Evolutionary conservation across 2,113 vertebrate genomes (phyloP).

Genomic region (Rousettus leschenaultii): DNA sequence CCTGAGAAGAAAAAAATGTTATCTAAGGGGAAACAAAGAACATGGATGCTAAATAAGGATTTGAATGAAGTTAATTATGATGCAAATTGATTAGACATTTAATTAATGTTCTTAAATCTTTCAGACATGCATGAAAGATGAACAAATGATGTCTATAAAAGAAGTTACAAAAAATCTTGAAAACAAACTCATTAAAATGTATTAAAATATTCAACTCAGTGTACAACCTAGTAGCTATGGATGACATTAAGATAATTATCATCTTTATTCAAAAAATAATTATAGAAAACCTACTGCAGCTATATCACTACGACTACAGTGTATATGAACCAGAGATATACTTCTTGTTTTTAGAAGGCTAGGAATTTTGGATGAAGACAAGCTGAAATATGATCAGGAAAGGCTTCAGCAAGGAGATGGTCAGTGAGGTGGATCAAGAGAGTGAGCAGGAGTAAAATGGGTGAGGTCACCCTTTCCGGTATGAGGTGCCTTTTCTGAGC

Average conservation of each 20-base stretch:
- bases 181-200: conserved; percentile 66
- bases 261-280: conserved; percentile 42
- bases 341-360: not conserved
- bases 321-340: not conserved
- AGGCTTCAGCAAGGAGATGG: not conserved
- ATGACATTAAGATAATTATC: conserved; percentile 55
- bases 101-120: conserved; percentile 70
- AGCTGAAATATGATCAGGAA: not conserved
- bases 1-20: not conserved
- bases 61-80: conserved; percentile 64
- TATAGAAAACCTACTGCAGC: conserved; percentile 18
- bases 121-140: conserved; percentile 63
- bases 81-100: conserved; percentile 65
- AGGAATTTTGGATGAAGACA: not conserved
- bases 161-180: conserved; percentile 60
- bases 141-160: conserved; percentile 65
- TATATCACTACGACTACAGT: not conserved
- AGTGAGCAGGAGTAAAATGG: not conserved
- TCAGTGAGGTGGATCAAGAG: not conserved
- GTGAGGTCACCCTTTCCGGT: not conserved
- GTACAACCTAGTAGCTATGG: conserved; percentile 26
- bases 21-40: conserved; percentile 21
- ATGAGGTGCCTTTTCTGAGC: not conserved
- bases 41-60: conserved; percentile 35
- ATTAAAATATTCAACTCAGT: conserved; percentile 64